Base-by-base conservation (phyloP, 2,888 invertebrate species). In the Phaedon cochleariae region DNA sequence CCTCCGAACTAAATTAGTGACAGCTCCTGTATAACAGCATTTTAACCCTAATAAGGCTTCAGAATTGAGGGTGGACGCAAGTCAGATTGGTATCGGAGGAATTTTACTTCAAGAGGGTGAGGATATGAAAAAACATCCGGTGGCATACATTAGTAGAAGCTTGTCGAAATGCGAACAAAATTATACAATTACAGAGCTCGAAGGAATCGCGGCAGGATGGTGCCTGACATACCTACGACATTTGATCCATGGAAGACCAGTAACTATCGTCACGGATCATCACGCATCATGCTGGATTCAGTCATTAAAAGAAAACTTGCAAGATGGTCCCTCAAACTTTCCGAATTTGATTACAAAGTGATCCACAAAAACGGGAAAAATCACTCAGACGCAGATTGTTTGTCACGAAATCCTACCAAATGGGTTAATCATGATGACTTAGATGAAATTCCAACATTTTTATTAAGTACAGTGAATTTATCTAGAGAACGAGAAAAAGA, bases 31-130 rank as follows among this genome's bases (percentile, higher is more conserved):
- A 7, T 55, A 59, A 37, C 61, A 61, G 15, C 61, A 61, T 22
- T 61, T 29, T 31, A 26, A 67, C 18, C 71, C 71, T 3, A 51
- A 68, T 10, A 59, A 45, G 12, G 71, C 34, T 2, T 67, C 67
- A 31, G 72, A 71, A 59, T 37, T 74, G 20, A 53, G 65, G 31
- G 64, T 64, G 9, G 71, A 73, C 26, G 74, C 71, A 0, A 58
- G 68, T 37, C 49, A n/a, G 48, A 26, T 58, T 9, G 71, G 72
- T 9, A 37, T 70, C 2, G 69, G 68, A 34, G 69, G 66, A 1
- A 55, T 73, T 2, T 29, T 72, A 6, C 48, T 73, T 18, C 72
- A 73, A 57, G 64, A 71, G 45, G 49, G 41, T 0, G 52, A 55
- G 1, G 68, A 66, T n/a, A n/a, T n/a, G n/a, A n/a, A n/a, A n/a